Percentiles rank a stretch among this genome's conserved stretches.
Conservation (phyloP, 2,113 vertebrate species). For the Nycticorax nycticorax region DNA sequence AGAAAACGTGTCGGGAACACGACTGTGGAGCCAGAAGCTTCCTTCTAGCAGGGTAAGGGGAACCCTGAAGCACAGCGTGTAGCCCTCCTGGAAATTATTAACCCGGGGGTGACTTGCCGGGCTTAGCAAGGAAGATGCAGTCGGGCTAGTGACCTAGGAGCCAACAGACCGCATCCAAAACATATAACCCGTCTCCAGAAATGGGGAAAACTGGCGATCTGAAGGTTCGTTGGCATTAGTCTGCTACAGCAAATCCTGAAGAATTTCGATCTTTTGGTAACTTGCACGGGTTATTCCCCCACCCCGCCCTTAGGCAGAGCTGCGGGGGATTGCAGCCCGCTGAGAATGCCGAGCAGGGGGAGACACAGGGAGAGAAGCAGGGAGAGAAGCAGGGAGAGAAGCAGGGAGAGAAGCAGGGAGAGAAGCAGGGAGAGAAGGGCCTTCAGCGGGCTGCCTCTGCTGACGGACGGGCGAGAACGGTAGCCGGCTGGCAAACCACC, state of each 20-base stretch:
- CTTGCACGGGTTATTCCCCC: not conserved
- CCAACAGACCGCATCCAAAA: not conserved
- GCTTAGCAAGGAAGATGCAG: accelerated
- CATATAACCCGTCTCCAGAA: not conserved
- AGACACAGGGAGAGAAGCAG: too few relatives aligned
- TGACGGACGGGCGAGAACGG: accelerated
- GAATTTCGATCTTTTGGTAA: not conserved
- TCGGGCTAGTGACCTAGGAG: not conserved
- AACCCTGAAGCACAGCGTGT: accelerated
- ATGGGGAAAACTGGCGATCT: not conserved
- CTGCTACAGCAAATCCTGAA: not conserved
- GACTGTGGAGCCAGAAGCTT: too few relatives aligned
- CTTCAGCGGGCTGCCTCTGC: not conserved
- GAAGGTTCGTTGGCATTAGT: not conserved
- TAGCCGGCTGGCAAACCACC: not conserved
- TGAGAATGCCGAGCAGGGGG: not conserved
- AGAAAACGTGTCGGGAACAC: not conserved
- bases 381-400: too few relatives aligned
- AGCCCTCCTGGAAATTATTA: not conserved
- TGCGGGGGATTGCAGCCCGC: not conserved
- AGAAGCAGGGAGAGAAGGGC: accelerated
- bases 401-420: too few relatives aligned
- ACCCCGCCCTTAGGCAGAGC: not conserved
- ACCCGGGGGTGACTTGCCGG: not conserved
- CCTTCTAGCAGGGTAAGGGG: not conserved